Evolutionary conservation across 2,888 invertebrate species (phyloP), one percentile per base, ranked within the genome.

Genomic region (Pyrrhosoma nymphula): DNA sequence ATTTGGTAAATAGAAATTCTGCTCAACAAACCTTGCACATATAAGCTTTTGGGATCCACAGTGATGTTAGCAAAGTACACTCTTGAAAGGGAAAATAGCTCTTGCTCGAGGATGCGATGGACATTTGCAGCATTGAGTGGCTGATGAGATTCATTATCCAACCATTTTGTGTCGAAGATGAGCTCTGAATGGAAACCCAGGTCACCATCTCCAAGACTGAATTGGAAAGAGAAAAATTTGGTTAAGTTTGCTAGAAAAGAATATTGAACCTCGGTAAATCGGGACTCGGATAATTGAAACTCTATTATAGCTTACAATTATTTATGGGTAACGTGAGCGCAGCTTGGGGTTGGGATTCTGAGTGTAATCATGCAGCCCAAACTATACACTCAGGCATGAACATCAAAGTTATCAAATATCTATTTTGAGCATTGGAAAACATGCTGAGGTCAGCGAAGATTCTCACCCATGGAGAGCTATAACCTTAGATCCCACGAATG

Each of bases 391-490:
- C 8, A 4, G 47, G 2, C 4, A 47, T 2, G 47, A 2, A 47
- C 47, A 4, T 47, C 4, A 47, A 47, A 47, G 47, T 47, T 47
- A 47, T 47, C 47, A 47, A 47, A 47, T n/a, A 47, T 47, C 4
- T 47, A 47, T 47, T 47, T 47, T 47, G 47, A 47, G 47, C 47
- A 47, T 47, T 47, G 47, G 47, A 47, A 47, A 47, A 47, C 47
- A 47, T 47, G 47, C 8, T 47, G 8, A 4, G 47, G 2, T 2
- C 4, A 47, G 47, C 8, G 8, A 47, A 2, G 47, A 69, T 56
- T 26, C 93, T 93, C 55, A 93, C 93, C 93, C 93, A 93, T 93
- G 93, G n/a, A 93, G 69, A 47, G 93, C 93, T n/a, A 93, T 55
- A 69, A 93, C 93, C 69, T 93, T 93, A 18, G 93, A 93, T 69